Evolutionary conservation across 2,888 invertebrate genomes (phyloP), one percentile per base, ranked within the genome.

Genomic region (Agriopis leucophaearia): DNA sequence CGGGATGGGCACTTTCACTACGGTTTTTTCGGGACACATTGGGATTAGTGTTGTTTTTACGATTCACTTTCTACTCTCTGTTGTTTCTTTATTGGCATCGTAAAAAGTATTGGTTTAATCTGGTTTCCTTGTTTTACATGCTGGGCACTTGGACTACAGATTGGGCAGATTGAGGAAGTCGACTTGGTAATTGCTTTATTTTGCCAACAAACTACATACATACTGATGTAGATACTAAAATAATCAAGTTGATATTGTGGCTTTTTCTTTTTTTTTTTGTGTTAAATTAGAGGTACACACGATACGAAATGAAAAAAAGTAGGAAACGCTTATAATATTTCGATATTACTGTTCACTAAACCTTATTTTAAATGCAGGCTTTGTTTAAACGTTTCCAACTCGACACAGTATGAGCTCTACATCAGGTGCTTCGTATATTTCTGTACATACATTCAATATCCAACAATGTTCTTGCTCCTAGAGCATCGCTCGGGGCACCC

Each of bases 31-130:
- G 83, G 84, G 88, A 87, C 88, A 89, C 84, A 83, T 87, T 81
- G 81, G 87, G 88, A 91, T 92, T 90, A 92, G 89, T 88, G 86
- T 87, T 90, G 88, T 88, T 91, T 90, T 91, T 90, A 91, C 87
- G 89, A 87, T 88, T 88, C 83, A 88, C 86, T 88, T 73, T 86
- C 82, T 85, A 86, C 85, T 85, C 85, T 85, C 84, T 82, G 83
- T 84, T 85, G 82, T 86, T 86, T 76, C 84, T 89, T 89, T 89
- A 87, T 87, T 86, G 84, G 80, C 59, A 75, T 82, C 82, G 84
- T 88, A 86, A 88, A 88, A 81, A 77, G 73, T 75, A 75, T 75
- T 72, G 77, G 78, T 76, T 78, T 81, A 77, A 80, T 71, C 73
- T 77, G 73, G 74, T 78, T 78, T 75, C 74, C 73, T 79, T 78